Evolutionary conservation across 2,888 invertebrate species (phyloP), one percentile per base, ranked within the genome.

Genomic region (Thecophora atra): DNA sequence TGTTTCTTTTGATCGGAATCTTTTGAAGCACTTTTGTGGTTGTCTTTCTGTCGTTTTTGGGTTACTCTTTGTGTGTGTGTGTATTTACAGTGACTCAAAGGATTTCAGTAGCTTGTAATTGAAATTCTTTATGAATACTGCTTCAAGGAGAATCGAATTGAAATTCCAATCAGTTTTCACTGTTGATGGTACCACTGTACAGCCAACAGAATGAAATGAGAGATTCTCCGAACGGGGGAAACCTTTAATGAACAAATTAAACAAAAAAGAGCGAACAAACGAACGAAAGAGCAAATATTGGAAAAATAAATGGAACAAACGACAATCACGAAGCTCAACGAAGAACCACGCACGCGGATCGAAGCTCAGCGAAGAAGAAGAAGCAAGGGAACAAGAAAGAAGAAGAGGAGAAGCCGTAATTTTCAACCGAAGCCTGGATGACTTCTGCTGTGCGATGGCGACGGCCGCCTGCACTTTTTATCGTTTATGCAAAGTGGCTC

Each of bases 401-500:
- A 26, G 58, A 21, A 26, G 15, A 4, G 47, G 4, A n/a, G 47
- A 47, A n/a, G 47, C 47, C 15, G 13, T n/a, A 11, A 47, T 11
- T n/a, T 15, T 5, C 8, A 47, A n/a, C n/a, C 54, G 24, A 24
- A 28, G 26, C 58, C 42, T 63, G 62, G 42, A 37, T 13, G 37
- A 30, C 56, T 13, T 56, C 56, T 21, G 24, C 21, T 15, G 19
- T 42, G 42, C 58, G 58, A 1, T 17, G 15, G 58, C 58, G 26
- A 26, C 56, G 56, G 24, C 28, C 15, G 58, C 30, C 5, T 52
- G 51, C 19, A 28, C 52, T 65, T 65, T 51, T 47, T 65, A 24
- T 47, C 47, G 24, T 51, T 51, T 65, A 47, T 47, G 68, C 68
- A 26, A 67, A 56, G 56, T 56, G 56, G 67, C 56, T 68, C 68